Evolutionary conservation across 2,888 invertebrate species (phyloP).

Genomic region (Xanthorhoe designata): DNA sequence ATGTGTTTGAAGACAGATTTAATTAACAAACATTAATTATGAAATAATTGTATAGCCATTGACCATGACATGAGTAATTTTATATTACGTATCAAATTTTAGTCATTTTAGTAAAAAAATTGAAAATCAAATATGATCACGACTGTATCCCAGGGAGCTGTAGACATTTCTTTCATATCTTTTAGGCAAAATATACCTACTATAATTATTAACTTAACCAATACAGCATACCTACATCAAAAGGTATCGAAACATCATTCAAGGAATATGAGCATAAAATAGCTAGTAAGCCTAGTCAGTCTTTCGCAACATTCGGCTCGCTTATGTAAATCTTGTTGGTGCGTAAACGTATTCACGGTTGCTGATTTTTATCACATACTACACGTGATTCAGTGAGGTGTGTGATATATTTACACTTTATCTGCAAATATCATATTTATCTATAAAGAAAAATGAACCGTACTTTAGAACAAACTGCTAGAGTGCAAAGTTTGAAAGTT

Average conservation of each 20-base stretch:
- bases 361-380: conserved; percentile 62
- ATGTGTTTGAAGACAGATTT: conserved; percentile 46
- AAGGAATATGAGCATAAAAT: conserved; percentile 38
- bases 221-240: conserved; percentile 15
- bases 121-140: no score
- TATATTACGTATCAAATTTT: no score
- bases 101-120: no score
- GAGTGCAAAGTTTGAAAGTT: background rate
- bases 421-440: conserved; percentile 37
- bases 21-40: conserved; percentile 26
- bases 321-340: conserved; percentile 58
- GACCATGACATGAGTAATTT: no score
- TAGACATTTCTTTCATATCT: no score
- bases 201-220: background rate
- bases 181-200: no score
- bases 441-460: conserved; percentile 27
- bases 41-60: background rate
- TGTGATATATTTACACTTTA: conserved; percentile 57
- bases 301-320: conserved; percentile 38
- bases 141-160: no score
- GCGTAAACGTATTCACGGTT: conserved; percentile 64
- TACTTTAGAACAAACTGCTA: background rate
- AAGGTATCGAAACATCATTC: conserved; percentile 37
- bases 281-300: conserved; percentile 30
- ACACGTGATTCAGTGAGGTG: conserved; percentile 57